These are phyloP conservation scores for Heliconius charithonia DNA, from an alignment of 2,888 invertebrate species.

Conservation along the genomic window DNA sequence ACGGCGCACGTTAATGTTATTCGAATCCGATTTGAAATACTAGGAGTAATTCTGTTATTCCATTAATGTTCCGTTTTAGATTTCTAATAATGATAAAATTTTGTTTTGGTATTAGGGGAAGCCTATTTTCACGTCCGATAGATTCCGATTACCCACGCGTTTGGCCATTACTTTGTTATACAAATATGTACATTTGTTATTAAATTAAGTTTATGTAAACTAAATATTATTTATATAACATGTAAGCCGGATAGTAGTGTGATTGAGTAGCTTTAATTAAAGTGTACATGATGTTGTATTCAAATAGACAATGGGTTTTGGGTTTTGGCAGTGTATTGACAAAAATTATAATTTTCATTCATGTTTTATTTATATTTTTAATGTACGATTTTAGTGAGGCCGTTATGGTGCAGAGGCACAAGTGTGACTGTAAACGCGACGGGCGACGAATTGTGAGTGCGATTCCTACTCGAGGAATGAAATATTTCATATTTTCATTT, in stretches of 20 bases:
- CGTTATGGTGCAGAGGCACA: no score
- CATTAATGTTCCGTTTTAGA: constrained; percentile 52
- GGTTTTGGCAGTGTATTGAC: not conserved
- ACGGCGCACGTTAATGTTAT: constrained; percentile 64
- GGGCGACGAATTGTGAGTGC: no score
- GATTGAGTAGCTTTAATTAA: constrained; percentile 4
- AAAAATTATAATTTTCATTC: not conserved
- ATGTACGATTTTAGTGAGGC: not conserved
- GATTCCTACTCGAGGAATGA: no score
- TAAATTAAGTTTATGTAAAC: constrained; percentile 34
- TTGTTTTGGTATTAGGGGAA: constrained; percentile 49
- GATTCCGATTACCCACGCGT: constrained; percentile 45
- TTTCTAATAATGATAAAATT: constrained; percentile 54
- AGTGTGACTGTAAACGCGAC: no score
- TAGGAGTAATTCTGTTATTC: constrained; percentile 52
- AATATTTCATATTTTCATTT: no score
- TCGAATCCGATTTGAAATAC: constrained; percentile 62
- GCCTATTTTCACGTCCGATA: constrained; percentile 48
- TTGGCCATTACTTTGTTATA: constrained; percentile 42
- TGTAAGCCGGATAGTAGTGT: not conserved
- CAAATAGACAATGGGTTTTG: not conserved
- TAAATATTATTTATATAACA: constrained; percentile 30
- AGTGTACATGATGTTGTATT: not conserved
- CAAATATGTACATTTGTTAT: constrained; percentile 39
- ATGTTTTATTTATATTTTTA: not conserved